phyloP scores from a whole-genome alignment of 1,140 invertebrate species.

The Asbolus verrucosus region DNA sequence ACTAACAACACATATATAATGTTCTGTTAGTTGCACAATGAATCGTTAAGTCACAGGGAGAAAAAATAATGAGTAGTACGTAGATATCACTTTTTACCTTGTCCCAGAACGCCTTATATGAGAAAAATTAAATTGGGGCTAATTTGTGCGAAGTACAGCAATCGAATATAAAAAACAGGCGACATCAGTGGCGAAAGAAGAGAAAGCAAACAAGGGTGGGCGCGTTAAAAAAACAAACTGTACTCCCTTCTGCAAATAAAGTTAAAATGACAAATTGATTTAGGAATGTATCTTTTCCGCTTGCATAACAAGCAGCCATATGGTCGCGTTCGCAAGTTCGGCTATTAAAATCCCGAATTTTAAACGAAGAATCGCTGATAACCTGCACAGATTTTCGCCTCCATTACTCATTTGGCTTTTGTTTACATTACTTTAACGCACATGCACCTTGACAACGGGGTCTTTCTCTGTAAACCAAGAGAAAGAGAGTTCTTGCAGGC shows the following conservation, averaged over 20 bases:
- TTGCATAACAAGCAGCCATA: slow-evolving; percentile 25
- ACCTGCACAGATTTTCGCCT: too few species aligned
- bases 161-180: slow-evolving; percentile 16
- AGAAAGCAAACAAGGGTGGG: slow-evolving; percentile 37
- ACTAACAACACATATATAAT: too few species aligned
- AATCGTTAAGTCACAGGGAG: too few species aligned
- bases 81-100: too few species aligned
- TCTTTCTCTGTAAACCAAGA: slow-evolving; percentile 6
- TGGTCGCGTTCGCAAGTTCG: background rate
- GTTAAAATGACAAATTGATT: slow-evolving; percentile 43
- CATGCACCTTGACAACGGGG: slow-evolving; percentile 38
- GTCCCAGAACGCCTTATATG: too few species aligned
- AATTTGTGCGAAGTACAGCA: too few species aligned
- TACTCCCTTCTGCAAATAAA: slow-evolving; percentile 38
- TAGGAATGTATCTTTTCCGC: slow-evolving; percentile 40
- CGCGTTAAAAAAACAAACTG: slow-evolving; percentile 39
- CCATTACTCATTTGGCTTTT: background rate
- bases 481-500: slow-evolving; percentile 41
- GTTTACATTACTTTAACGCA: slow-evolving; percentile 26
- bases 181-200: slow-evolving; percentile 15
- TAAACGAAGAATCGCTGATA: too few species aligned
- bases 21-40: too few species aligned
- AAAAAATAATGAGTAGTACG: too few species aligned
- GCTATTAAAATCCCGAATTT: too few species aligned
- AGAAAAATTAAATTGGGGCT: too few species aligned